phyloP scores from a whole-genome alignment of 2,797 vertebrate genomes.

The Lacerta bilineata region DNA sequence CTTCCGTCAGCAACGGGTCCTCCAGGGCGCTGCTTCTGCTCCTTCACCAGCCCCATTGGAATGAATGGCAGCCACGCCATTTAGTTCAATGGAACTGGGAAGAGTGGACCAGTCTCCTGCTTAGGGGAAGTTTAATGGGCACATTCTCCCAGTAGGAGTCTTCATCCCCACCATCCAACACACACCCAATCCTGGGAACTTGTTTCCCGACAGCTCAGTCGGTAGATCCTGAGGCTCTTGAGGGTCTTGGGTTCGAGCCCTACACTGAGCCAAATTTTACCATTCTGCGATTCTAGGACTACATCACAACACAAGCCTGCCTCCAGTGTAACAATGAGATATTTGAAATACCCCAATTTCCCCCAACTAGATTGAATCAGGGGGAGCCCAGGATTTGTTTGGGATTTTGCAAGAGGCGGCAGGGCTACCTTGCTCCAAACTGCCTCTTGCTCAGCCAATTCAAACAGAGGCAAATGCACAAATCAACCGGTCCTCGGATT shows the following conservation, averaged over 20 bases:
- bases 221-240: too few relatives aligned
- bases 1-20: too few relatives aligned
- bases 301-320: neutral
- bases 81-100: neutral
- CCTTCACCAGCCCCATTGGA: neutral
- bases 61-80: neutral
- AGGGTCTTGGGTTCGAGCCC: too few relatives aligned
- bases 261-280: too few relatives aligned
- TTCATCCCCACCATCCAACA: neutral
- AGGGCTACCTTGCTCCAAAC: slow-evolving; percentile 45
- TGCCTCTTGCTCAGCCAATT: slow-evolving; percentile 56
- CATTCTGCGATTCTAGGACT: too few relatives aligned
- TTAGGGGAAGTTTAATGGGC: neutral
- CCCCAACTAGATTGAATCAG: too few relatives aligned
- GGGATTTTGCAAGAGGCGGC: neutral
- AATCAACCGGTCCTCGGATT: slow-evolving; percentile 50
- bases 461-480: slow-evolving; percentile 37
- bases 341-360: neutral
- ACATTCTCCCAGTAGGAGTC: neutral
- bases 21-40: too few relatives aligned
- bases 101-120: neutral
- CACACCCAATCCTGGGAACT: too few relatives aligned
- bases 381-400: neutral
- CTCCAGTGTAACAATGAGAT: neutral
- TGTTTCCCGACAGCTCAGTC: too few relatives aligned